These are phyloP conservation scores for Chrysodeixis includens DNA, from an alignment of 2,888 invertebrate species.

Conservation along the genomic window DNA sequence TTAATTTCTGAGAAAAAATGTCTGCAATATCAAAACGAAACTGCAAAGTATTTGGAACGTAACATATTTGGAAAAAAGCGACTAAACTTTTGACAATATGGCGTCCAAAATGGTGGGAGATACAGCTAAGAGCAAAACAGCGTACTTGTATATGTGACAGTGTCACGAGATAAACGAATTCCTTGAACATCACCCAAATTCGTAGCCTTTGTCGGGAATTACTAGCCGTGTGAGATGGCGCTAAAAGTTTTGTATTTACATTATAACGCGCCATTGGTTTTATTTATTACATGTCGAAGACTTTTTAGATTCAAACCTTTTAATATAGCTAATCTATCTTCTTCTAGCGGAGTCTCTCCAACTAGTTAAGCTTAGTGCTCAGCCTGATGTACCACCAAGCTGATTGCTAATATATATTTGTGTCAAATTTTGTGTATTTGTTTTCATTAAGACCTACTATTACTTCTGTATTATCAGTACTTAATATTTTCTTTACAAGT, in stretches of 20 bases:
- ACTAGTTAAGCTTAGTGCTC: too few species aligned
- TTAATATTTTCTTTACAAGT: too few species aligned
- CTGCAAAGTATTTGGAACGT: not conserved
- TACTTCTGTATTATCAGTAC: too few species aligned
- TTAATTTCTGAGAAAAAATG: not conserved
- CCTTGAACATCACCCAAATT: constrained; percentile 7
- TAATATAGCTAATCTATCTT: not conserved
- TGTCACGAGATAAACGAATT: constrained; percentile 19
- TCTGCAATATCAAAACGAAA: not conserved
- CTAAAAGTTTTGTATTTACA: not conserved
- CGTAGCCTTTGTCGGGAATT: not conserved
- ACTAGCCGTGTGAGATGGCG: not conserved
- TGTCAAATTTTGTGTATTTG: too few species aligned
- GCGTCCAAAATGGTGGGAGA: not conserved
- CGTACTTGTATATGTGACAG: not conserved
- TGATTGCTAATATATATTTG: too few species aligned
- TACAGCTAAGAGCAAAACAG: not conserved
- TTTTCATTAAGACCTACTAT: too few species aligned
- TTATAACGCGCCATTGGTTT: not conserved
- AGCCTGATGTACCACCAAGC: too few species aligned
- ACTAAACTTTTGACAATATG: constrained; percentile 3
- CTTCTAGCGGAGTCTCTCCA: too few species aligned
- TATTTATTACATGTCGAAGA: not conserved
- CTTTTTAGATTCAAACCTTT: not conserved
- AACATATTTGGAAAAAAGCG: not conserved